Percentiles rank a stretch among this genome's conserved stretches.
These are phyloP conservation scores for Dinothrombium tinctorium DNA, from an alignment of 1,140 invertebrate species.

Conservation along the genomic window DNA sequence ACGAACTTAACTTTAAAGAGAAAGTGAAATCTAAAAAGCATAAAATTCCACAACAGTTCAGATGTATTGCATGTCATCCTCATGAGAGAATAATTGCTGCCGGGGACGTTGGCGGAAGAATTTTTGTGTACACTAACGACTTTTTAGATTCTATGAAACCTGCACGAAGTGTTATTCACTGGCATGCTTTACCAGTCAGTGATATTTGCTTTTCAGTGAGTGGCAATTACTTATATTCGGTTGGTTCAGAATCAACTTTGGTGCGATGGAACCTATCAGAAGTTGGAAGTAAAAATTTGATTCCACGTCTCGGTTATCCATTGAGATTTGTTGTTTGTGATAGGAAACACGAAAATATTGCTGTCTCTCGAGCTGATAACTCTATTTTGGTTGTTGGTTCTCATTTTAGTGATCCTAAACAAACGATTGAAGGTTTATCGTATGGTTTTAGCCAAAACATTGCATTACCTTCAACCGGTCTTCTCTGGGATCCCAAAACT, in stretches of 20 bases:
- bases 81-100: slow-evolving; percentile 36
- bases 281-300: slow-evolving; percentile 29
- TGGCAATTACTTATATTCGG: slow-evolving; percentile 44
- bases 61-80: slow-evolving; percentile 42
- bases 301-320: slow-evolving; percentile 44
- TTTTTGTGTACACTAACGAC: slow-evolving; percentile 35
- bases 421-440: slow-evolving; percentile 3
- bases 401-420: slow-evolving; percentile 2
- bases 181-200: slow-evolving; percentile 48
- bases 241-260: slow-evolving; percentile 47
- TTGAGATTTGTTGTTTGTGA: slow-evolving; percentile 40
- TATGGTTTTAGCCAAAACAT: not conserved
- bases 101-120: slow-evolving; percentile 38
- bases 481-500: slow-evolving; percentile 37
- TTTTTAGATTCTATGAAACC: slow-evolving; percentile 21
- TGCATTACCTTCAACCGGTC: slow-evolving; percentile 32
- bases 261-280: slow-evolving; percentile 44
- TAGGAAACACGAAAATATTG: slow-evolving; percentile 34
- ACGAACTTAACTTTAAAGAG: not conserved
- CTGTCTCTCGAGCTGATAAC: slow-evolving; percentile 45
- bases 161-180: slow-evolving; percentile 38
- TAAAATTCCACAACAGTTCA: slow-evolving; percentile 21
- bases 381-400: slow-evolving; percentile 9
- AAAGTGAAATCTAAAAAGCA: not conserved
- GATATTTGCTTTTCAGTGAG: slow-evolving; percentile 39